These are phyloP conservation scores for Drosophila gaucha DNA, from an alignment of 2,888 invertebrate species.

Conservation along the genomic window DNA sequence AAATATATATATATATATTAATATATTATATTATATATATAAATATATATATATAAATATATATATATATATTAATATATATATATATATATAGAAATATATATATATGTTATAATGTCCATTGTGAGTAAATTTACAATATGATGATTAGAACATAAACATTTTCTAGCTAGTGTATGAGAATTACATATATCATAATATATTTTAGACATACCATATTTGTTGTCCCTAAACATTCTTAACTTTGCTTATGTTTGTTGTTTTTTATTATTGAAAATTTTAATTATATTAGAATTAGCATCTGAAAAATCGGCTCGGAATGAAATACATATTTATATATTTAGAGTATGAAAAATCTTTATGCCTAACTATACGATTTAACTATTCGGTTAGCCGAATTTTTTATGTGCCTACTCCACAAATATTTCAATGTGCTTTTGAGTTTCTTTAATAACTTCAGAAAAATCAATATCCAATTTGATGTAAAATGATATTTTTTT, in stretches of 20 bases:
- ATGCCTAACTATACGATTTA: conserved; percentile 31
- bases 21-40: background rate
- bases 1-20: background rate
- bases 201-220: background rate
- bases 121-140: background rate
- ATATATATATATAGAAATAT: background rate
- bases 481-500: too few species aligned
- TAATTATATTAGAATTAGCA: background rate
- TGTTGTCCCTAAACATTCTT: background rate
- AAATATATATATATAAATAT: background rate
- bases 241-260: too few species aligned
- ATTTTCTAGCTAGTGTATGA: conserved; percentile 1
- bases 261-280: too few species aligned
- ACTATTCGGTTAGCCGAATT: conserved; percentile 26
- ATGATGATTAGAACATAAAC: background rate
- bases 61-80: conserved; percentile 1
- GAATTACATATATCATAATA: background rate
- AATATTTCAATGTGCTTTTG: background rate
- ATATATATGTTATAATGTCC: background rate
- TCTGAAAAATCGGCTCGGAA: conserved; percentile 19
- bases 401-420: conserved; percentile 13
- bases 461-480: too few species aligned
- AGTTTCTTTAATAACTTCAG: background rate
- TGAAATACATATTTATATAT: conserved; percentile 15
- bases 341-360: conserved; percentile 12